These are phyloP conservation scores for Poeciliopsis presidionis DNA, from an alignment of 2,797 vertebrate genomes.

Conservation along the genomic window DNA sequence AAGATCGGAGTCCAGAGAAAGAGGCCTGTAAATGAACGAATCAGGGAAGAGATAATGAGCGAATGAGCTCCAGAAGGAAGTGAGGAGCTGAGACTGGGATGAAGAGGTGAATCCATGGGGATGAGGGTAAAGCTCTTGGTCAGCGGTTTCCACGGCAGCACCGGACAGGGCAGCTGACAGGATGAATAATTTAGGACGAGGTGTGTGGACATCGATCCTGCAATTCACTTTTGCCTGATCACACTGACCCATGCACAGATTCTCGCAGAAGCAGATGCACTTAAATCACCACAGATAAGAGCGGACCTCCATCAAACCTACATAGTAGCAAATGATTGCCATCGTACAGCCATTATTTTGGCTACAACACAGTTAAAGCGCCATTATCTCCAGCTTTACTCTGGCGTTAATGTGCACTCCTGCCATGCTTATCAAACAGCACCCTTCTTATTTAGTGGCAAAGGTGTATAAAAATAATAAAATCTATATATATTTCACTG, in stretches of 20 bases:
- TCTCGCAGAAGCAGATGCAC: constrained; percentile 23
- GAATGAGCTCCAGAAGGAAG: constrained; percentile 55
- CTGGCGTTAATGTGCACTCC: neutral
- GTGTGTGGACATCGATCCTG: constrained; percentile 79
- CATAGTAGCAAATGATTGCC: constrained; percentile 18
- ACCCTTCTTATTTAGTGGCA: neutral
- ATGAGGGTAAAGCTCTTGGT: constrained; percentile 75
- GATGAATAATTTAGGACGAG: constrained; percentile 82
- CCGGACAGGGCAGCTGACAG: constrained; percentile 77
- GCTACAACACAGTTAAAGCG: neutral
- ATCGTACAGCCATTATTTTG: constrained; percentile 12
- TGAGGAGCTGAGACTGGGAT: constrained; percentile 62
- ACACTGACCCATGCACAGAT: constrained; percentile 57
- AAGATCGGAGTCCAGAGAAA: constrained; percentile 54
- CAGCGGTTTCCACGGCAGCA: constrained; percentile 79
- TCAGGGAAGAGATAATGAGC: constrained; percentile 65
- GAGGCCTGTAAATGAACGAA: constrained; percentile 51
- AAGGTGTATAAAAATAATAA: neutral
- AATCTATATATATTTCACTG: neutral
- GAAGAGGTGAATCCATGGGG: constrained; percentile 74
- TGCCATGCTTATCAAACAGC: neutral
- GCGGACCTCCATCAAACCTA: constrained; percentile 36
- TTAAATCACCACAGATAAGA: constrained; percentile 41
- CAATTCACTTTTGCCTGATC: constrained; percentile 74
- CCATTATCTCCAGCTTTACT: constrained; percentile 5